These are phyloP conservation scores for Brachylomia viminalis DNA, from an alignment of 2,888 invertebrate genomes.

Conservation along the genomic window DNA sequence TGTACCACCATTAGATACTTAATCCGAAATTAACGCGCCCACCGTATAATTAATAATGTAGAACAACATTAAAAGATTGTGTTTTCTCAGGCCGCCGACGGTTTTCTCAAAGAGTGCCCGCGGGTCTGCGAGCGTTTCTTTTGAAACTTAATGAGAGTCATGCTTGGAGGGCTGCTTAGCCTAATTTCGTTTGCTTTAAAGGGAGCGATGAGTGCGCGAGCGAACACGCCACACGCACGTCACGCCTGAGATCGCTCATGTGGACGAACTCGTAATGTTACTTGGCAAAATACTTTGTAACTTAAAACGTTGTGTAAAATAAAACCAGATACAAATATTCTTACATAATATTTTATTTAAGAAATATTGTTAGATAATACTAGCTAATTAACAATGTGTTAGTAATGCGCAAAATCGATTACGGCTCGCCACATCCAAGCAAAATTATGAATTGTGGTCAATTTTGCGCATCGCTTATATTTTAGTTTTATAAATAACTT, in stretches of 20 bases:
- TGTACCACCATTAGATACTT: slow-evolving; percentile 35
- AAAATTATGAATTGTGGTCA: slow-evolving; percentile 59
- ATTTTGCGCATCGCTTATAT: slow-evolving; percentile 62
- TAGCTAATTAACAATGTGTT: slow-evolving; percentile 54
- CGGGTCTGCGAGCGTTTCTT: slow-evolving; percentile 53
- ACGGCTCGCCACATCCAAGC: slow-evolving; percentile 37
- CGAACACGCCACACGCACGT: slow-evolving; percentile 35
- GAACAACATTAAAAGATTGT: slow-evolving; percentile 65
- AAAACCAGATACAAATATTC: slow-evolving; percentile 44
- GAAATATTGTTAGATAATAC: slow-evolving; percentile 61
- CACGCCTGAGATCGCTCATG: slow-evolving; percentile 52
- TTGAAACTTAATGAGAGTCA: slow-evolving; percentile 66
- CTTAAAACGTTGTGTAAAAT: slow-evolving; percentile 33
- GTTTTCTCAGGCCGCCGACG: slow-evolving; percentile 54
- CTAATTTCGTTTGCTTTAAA: slow-evolving; percentile 70
- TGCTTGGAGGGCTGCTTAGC: slow-evolving; percentile 61
- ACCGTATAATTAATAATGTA: slow-evolving; percentile 65
- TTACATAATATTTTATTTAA: slow-evolving; percentile 60
- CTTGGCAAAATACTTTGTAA: slow-evolving; percentile 14
- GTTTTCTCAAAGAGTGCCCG: slow-evolving; percentile 57
- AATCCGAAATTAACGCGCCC: slow-evolving; percentile 59
- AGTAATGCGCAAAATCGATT: slow-evolving; percentile 65
- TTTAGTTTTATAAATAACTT: slow-evolving; percentile 62
- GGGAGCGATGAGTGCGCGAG: slow-evolving; percentile 26
- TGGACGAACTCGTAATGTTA: slow-evolving; percentile 27